Evolutionary conservation across 2,113 vertebrate species (phyloP).

Genomic region (Alces alces): DNA sequence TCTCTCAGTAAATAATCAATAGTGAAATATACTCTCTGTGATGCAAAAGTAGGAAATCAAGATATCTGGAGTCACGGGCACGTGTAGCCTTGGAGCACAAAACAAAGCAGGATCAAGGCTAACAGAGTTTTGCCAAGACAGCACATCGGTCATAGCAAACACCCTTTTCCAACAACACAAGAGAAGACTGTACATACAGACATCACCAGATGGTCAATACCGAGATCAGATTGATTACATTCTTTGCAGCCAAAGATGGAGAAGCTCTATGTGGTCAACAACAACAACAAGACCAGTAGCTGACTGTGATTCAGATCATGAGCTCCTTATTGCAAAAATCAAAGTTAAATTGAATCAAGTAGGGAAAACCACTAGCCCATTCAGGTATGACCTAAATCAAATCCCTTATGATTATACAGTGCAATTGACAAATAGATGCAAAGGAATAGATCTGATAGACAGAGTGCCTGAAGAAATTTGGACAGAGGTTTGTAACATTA

Average conservation of each 20-base stretch:
- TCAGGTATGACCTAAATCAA: not conserved
- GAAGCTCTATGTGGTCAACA: not conserved
- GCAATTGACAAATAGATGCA: not conserved
- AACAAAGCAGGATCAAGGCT: not conserved
- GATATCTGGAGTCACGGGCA: not conserved
- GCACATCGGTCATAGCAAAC: not conserved
- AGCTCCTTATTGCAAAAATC: not conserved
- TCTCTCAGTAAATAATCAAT: not conserved
- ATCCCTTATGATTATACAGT: not conserved
- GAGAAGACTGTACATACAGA: not conserved
- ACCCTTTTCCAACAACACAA: not conserved
- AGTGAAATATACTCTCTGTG: not conserved
- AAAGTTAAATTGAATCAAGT: not conserved
- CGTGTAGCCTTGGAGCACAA: not conserved
- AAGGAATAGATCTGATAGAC: not conserved
- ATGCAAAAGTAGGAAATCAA: not conserved
- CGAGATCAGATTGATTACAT: not conserved
- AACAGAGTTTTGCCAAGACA: not conserved
- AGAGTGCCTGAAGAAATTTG: not conserved
- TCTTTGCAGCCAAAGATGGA: not conserved
- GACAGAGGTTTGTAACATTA: fast-evolving
- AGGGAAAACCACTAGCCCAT: not conserved
- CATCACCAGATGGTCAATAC: not conserved
- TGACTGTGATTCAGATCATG: not conserved
- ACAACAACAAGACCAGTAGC: not conserved